These are phyloP conservation scores for Pogonomyrmex barbatus DNA, from an alignment of 1,140 invertebrate genomes.

Conservation along the genomic window DNA sequence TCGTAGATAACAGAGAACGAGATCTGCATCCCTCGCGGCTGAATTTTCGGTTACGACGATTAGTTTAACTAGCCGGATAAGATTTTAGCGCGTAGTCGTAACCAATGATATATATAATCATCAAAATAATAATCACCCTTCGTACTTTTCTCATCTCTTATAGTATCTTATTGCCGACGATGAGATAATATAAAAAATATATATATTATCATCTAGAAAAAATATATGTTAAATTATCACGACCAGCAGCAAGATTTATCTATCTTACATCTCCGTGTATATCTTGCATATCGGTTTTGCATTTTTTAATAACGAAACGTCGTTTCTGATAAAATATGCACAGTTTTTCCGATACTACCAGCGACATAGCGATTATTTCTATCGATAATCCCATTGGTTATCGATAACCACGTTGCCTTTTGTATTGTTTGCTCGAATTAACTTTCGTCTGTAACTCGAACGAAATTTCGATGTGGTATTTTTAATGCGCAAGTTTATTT, in stretches of 20 bases:
- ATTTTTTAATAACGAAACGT: conserved; percentile 19
- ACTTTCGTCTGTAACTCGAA: conserved; percentile 2
- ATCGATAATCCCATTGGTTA: conserved; percentile 32
- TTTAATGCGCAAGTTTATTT: conserved; percentile 46
- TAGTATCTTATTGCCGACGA: background rate
- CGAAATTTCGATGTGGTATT: conserved; percentile 43
- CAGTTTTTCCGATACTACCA: background rate
- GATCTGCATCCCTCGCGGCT: conserved; percentile 32
- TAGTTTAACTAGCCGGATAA: conserved; percentile 16
- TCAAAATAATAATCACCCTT: background rate
- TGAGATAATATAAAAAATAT: too few relatives aligned
- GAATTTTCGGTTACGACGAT: conserved; percentile 24
- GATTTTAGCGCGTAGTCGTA: background rate
- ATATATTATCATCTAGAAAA: background rate
- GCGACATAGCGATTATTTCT: conserved; percentile 21
- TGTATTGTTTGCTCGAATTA: conserved; percentile 35
- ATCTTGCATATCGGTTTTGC: background rate
- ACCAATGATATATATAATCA: background rate
- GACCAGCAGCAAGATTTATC: background rate
- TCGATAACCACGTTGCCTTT: conserved; percentile 9
- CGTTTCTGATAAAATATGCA: conserved; percentile 38
- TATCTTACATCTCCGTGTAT: background rate
- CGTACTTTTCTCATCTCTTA: background rate
- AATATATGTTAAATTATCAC: background rate
- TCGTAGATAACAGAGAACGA: conserved; percentile 32